Base-by-base conservation (phyloP, 2,797 vertebrate genomes). In the Myripristis jacobus region DNA sequence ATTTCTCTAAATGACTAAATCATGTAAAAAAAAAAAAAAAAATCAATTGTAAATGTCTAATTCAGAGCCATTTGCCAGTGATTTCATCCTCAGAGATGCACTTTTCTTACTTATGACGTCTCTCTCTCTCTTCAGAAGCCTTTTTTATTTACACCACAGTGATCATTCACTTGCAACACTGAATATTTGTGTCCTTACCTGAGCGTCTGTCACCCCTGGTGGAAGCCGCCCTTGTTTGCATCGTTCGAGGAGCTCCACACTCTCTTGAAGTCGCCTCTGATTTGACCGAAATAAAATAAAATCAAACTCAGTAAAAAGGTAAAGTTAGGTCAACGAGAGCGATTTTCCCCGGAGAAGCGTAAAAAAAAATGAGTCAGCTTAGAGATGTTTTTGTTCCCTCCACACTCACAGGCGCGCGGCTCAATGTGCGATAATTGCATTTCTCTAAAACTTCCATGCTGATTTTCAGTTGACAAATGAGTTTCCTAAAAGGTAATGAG, bases 261-360 rank as follows among this genome's bases (percentile, higher is more conserved):
- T 94, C 75, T 97, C 95, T 82, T 94, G 91, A 82, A 98, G 95
- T 4, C 83, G 94, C 58, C 88, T 95, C 96, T 97, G 89, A 29
- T 70, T 67, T 2, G 16, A 48, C 10, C n/a, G n/a, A 74, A 60
- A 55, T 62, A 0, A 0, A 43, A 7, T 41, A 16, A 77, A 9
- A 61, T 4, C 18, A 31, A 56, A 62, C 44, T 51, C n/a, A 61
- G 25, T 3, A n/a, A 19, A 52, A 19, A 27, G 1, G 57, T 36
- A 21, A 51, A 29, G 6, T 3, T 11, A 22, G 66, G 34, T 56
- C 22, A 43, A 50, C 8, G 47, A 27, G 27, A 21, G 4, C 11
- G 12, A 3, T 2, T 18, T 22, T 44, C 7, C 66, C 27, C 2
- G 24, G 15, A 36, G 1, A n/a, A 18, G 10, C 25, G 6, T 18